Evolutionary conservation across 2,113 vertebrate species (phyloP), one percentile per base, ranked within the genome.

Genomic region (Nyctibius bracteatus): DNA sequence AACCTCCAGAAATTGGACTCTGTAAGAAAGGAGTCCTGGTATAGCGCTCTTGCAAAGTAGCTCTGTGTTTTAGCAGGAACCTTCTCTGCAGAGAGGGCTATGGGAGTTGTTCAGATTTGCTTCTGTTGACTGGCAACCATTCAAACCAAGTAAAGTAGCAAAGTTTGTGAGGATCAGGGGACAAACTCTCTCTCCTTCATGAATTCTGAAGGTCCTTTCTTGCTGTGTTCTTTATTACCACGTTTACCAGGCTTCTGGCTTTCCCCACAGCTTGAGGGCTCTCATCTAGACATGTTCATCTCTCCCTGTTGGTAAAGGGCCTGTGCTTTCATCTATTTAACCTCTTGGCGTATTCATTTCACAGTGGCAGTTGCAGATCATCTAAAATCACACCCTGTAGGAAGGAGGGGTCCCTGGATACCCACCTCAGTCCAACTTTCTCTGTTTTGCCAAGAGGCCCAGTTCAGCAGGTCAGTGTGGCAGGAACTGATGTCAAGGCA

Each of bases 361-460:
- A 17, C 92, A 98, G 97, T 37, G 88, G 96, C 28, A 94, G 91
- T 24, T 88, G 72, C 85, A 95, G 65, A 83, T 96, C 96, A 13
- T 92, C 96, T 5, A 93, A 97, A 95, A 87, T 55, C 8, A 91
- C 79, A 3, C 92, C 87, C 4, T 67, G 51, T 2, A 80, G 75
- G 63, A 96, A 55, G 18, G 43, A 33, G 19, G 67, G 25, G 24
- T 96, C 73, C 49, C 88, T 77, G 67, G 93, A 90, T 4, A 81
- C 62, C 19, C 94, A 78, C 20, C 66, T 91, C 31, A 96, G 72
- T 9, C 82, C 55, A 1, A 4, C 87, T 4, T 81, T 72, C 9
- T 55, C 92, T 33, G 51, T 17, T 39, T 67, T 86, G 35, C 72
- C 90, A 62, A 92, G 94, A 91, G 92, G 94, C 2, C 91, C 88